Base-by-base conservation (phyloP, 1,140 invertebrate species). In the Drosophila nannoptera region DNA sequence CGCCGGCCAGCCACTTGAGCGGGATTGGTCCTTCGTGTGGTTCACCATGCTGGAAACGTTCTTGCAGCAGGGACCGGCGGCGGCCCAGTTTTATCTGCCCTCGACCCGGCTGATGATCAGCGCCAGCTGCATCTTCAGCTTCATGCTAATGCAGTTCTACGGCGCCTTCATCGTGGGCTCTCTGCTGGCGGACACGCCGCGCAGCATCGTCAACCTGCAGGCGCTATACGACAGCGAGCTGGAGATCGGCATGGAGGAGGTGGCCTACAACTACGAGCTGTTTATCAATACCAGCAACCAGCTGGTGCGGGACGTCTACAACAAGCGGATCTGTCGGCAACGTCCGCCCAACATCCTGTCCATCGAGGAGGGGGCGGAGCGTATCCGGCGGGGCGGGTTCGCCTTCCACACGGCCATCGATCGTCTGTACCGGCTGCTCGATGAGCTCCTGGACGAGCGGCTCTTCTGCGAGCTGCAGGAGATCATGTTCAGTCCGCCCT, bases 81-180 rank as follows among this genome's bases (percentile, higher is more conserved):
- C 49, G 2, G 70, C 73, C n/a, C n/a, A 73, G 4, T 89, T 88
- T n/a, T 40, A 36, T 0, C 46, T 77, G 7, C 50, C 70, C 2
- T 89, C 88, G 9, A 87, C 83, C 6, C 75, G 89, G 7, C 61
- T 91, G 0, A 90, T 91, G 8, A 69, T 92, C 7, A 58, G 76
- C 22, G 89, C 90, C 0, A 84, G 92, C 9, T 91, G 92, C 38
- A 22, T 92, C 0, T 92, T 92, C 87, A 90, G 91, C 14, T 78
- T 92, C 48, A 72, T 93, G 42, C 66, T 92, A 9, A 92, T 90
- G 87, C 92, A 93, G 73, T 93, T 93, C 70, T 94, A 93, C 84
- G 92, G 92, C 0, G 93, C 92, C 4, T 92, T 90, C 74, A 92
- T 94, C 66, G 93, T 94, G 2, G 92, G 92, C 7, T 92, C 91